phyloP scores from a whole-genome alignment of 2,888 invertebrate genomes.

The Heliconius charithonia region DNA sequence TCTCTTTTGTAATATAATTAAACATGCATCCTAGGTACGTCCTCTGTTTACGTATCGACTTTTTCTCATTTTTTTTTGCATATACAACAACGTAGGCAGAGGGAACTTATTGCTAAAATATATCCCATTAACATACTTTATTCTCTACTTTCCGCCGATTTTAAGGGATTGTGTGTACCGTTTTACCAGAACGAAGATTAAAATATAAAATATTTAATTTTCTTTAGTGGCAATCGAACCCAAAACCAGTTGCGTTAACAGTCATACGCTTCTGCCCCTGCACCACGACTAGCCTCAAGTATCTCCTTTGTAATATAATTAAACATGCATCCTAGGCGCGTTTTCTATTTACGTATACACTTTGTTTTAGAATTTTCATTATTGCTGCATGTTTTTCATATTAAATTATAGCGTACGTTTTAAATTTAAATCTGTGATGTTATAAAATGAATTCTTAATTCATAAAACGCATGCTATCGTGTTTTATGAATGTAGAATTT shows the following conservation, averaged over 20 bases:
- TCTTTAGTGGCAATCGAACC: no score
- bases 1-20: conserved; percentile 30
- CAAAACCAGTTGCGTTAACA: no score
- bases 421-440: conserved; percentile 1
- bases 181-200: no score
- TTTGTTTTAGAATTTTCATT: conserved; percentile 15
- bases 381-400: conserved; percentile 15
- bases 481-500: neutral
- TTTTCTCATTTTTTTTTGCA: no score
- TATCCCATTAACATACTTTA: no score
- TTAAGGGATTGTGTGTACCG: no score
- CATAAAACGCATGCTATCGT: neutral
- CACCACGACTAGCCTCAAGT: conserved; percentile 11
- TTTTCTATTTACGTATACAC: neutral
- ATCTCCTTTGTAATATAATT: conserved; percentile 29
- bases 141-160: no score
- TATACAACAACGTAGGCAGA: no score
- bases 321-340: conserved; percentile 22
- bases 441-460: conserved; percentile 2
- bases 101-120: no score
- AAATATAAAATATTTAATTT: no score
- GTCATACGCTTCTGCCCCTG: no score
- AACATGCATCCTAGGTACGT: conserved; percentile 18
- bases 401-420: conserved; percentile 1
- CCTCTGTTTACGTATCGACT: neutral